Evolutionary conservation across 2,797 vertebrate species (phyloP), one percentile per base, ranked within the genome.

Genomic region (Coendou prehensilis): DNA sequence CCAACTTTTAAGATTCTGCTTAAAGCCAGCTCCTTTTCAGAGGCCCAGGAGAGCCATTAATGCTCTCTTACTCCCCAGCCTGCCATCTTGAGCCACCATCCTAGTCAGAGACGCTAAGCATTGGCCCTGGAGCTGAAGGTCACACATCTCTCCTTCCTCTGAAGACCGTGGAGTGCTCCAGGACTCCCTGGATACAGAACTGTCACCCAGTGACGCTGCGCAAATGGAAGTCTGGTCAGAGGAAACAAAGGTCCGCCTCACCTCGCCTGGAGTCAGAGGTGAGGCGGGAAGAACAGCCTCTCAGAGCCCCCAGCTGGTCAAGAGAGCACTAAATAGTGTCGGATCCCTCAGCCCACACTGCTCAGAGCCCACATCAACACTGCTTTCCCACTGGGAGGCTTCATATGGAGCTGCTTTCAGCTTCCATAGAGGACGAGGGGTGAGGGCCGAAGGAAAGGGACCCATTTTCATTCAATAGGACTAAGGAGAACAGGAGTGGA

Each of bases 371-470:
- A 30, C 8, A 4, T 75, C 61, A 10, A 13, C 13, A 6, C 18
- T 61, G 47, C 47, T 50, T n/a, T 33, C 26, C 50, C 9, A 15
- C 33, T 7, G 23, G 80, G 71, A n/a, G 67, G 56, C 37, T 41
- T 64, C 87, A 63, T 26, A 9, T 37, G 33, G 23, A 6, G 23
- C 61, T 0, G 0, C 78, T 93, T 88, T 92, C n/a, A 82, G n/a
- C 50, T 79, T 89, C 89, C 69, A 1, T 6, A 33, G 52, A 52
- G 63, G 61, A 85, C 10, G 33, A 71, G 13, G 7, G 69, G 47
- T 20, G 30, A 64, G 52, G 64, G 67, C 45, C 76, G 33, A 89
- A 96, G 92, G 59, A 95, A 79, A 80, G 41, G 22, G 18, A 59
- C 76, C 9, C n/a, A 30, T 76, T 80, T 86, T 54, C 69, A 79